Conservation (phyloP, 2,888 invertebrate species). For the Hirtodrosophila duncani region DNA sequence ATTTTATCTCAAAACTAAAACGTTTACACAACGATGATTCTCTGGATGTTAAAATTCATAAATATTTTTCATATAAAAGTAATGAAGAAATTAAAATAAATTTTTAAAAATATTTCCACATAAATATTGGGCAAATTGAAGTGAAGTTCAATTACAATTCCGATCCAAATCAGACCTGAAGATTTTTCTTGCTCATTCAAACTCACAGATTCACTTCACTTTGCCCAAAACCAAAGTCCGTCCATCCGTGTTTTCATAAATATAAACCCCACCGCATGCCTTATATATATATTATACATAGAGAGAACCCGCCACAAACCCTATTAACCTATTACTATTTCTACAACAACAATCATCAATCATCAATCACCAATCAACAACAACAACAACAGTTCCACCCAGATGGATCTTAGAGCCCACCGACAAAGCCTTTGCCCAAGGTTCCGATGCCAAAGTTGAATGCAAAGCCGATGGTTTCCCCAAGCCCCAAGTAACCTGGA, state of each 20-base stretch:
- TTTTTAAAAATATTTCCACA: slow-evolving; percentile 31
- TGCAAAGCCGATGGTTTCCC: slow-evolving; percentile 98
- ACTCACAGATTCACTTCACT: slow-evolving; percentile 44
- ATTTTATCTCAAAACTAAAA: too few species aligned
- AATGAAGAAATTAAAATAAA: not conserved
- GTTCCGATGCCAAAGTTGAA: slow-evolving; percentile 95
- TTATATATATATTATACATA: slow-evolving; percentile 1
- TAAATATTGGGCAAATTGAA: slow-evolving; percentile 32
- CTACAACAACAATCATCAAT: slow-evolving; percentile 5
- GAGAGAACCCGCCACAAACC: slow-evolving; percentile 4
- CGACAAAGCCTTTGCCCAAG: slow-evolving; percentile 96
- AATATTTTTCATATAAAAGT: not conserved
- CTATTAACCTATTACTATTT: slow-evolving; percentile 59
- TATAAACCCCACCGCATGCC: slow-evolving; percentile 64
- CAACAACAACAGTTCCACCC: slow-evolving; percentile 88
- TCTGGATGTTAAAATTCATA: too few species aligned
- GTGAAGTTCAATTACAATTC: slow-evolving; percentile 14
- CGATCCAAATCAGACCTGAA: not conserved
- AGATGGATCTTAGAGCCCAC: slow-evolving; percentile 97
- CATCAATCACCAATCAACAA: slow-evolving; percentile 5
- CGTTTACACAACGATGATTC: too few species aligned
- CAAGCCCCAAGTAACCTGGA: slow-evolving; percentile 95
- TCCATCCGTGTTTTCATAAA: slow-evolving; percentile 50
- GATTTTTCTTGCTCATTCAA: not conserved
- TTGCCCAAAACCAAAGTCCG: slow-evolving; percentile 51